Conservation (phyloP, 2,797 vertebrate genomes). For the Acipenser ruthenus region DNA sequence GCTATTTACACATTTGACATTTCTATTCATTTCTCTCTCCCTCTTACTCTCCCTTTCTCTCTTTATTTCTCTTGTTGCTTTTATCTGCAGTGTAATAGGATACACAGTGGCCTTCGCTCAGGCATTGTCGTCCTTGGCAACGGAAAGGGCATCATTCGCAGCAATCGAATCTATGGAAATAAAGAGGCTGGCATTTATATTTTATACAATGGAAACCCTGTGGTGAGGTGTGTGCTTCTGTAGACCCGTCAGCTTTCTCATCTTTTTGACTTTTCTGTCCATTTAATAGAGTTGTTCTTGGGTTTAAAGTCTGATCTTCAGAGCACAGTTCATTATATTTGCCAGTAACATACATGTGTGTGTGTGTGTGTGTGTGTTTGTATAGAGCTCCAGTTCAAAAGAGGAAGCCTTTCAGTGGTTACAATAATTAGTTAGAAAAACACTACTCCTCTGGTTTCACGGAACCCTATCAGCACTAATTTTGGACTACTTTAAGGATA, state of each 20-base stretch:
- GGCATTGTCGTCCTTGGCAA: slow-evolving; percentile 84
- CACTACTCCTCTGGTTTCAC: too few species aligned
- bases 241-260: background rate
- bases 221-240: slow-evolving; percentile 67
- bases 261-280: too few species aligned
- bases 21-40: background rate
- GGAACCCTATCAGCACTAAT: too few species aligned
- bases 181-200: slow-evolving; percentile 93
- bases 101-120: slow-evolving; percentile 84
- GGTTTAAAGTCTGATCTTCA: too few species aligned
- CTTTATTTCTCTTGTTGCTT: slow-evolving; percentile 20
- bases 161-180: slow-evolving; percentile 89
- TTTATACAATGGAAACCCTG: slow-evolving; percentile 81
- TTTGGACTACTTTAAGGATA: too few species aligned
- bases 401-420: too few species aligned
- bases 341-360: background rate
- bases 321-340: too few species aligned
- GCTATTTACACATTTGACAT: too few species aligned
- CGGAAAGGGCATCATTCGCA: slow-evolving; percentile 80
- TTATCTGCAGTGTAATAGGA: slow-evolving; percentile 76
- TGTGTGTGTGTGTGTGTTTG: background rate
- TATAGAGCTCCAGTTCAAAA: background rate
- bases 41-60: slow-evolving; percentile 8
- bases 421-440: too few species aligned
- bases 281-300: too few species aligned